Percentiles rank a stretch among this genome's conserved stretches.
Evolutionary conservation across 2,888 invertebrate species (phyloP).

Genomic region (Dinocampus coccinellae): DNA sequence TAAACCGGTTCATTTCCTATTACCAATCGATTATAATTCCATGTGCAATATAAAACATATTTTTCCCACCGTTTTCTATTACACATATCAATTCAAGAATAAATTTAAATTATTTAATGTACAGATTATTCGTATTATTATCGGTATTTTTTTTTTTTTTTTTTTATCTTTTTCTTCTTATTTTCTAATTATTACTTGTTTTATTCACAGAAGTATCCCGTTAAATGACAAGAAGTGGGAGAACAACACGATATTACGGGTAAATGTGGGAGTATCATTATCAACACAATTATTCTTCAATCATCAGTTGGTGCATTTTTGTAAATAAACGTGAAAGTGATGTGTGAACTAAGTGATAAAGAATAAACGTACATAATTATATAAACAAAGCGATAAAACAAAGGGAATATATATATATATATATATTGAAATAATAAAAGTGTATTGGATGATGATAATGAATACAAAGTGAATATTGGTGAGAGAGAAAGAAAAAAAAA

Average conservation of each 20-base stretch:
- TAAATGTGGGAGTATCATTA: conserved; percentile 19
- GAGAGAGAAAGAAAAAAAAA: not conserved
- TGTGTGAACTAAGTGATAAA: conserved; percentile 40
- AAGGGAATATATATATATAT: conserved; percentile 29
- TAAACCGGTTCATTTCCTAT: not conserved
- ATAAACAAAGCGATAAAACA: conserved; percentile 8
- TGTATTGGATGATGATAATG: conserved; percentile 31
- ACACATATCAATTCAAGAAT: too few relatives aligned
- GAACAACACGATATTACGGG: conserved; percentile 27
- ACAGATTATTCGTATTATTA: too few relatives aligned
- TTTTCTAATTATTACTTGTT: conserved; percentile 2
- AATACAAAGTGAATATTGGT: conserved; percentile 14
- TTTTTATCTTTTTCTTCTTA: not conserved
- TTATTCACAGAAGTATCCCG: conserved; percentile 36
- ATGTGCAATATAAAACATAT: not conserved
- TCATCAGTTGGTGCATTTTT: conserved; percentile 41
- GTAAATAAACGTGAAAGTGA: conserved; percentile 39
- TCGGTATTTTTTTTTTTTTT: too few relatives aligned
- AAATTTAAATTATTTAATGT: too few relatives aligned
- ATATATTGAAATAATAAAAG: conserved; percentile 13
- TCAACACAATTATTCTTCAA: conserved; percentile 24
- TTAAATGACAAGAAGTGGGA: conserved; percentile 27
- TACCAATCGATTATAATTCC: not conserved
- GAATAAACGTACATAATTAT: not conserved
- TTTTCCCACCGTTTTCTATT: too few relatives aligned